Evolutionary conservation across 92 coral and sea anemone genomes (phyloP), one percentile per base, ranked within the genome.

Genomic region (Heliopora coerulea): DNA sequence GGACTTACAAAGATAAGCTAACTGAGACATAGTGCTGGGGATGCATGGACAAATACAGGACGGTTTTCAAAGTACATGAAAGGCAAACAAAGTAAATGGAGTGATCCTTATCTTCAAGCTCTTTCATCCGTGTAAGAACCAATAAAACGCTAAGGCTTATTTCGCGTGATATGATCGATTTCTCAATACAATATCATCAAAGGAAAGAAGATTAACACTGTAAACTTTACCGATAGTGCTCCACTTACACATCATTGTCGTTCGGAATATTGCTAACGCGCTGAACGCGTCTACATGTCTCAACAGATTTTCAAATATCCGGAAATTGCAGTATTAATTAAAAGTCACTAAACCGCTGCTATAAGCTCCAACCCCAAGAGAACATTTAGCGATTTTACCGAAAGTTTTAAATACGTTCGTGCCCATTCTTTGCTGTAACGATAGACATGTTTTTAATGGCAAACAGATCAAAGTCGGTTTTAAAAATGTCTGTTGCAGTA

Each of bases 131-230:
- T 25, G 25, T 10, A 3, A 67, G 48, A 34, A 44, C 32, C 59
- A 44, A 8, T 44, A 44, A 46, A 67, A 67, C 54, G 17, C 39
- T 7, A 24, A 49, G 33, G 37, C 48, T 44, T 30, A n/a, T 35
- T 67, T 44, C 29, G n/a, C 23, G 33, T 35, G 74, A 49, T 46
- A 25, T 44, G 15, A 34, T 19, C 37, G 26, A 44, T 25, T 21
- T 11, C 27, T 17, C 54, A 17, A 37, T 23, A 67, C 58, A 67
- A 67, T 67, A 42, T 33, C 23, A 2, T 0, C 13, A 49, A 25
- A 40, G 20, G 48, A 13, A 33, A 35, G 31, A 3, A 41, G 74
- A 67, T 67, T 67, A 67, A 44, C 39, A 44, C 6, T 65, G 72
- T 67, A 48, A 20, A 44, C 33, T 66, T 67, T 67, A 46, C 54